These are phyloP conservation scores for Drosophila leonis DNA, from an alignment of 2,888 invertebrate species.

Conservation along the genomic window DNA sequence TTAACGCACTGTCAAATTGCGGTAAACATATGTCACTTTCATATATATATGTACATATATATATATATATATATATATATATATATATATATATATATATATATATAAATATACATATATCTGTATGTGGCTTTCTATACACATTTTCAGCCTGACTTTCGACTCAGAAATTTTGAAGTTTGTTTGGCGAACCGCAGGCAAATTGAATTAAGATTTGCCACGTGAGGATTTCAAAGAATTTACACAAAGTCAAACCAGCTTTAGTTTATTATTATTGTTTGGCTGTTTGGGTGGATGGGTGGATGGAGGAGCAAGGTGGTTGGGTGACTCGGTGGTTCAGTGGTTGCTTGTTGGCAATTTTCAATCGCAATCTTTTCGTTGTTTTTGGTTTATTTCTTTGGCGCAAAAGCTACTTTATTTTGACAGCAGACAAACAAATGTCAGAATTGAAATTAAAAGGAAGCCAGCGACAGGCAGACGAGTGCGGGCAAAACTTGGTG, in stretches of 20 bases:
- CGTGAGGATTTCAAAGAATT: slow-evolving; percentile 77
- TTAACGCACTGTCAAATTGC: slow-evolving; percentile 13
- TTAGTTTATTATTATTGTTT: slow-evolving; percentile 79
- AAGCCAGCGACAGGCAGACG: slow-evolving; percentile 60
- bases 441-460: slow-evolving; percentile 83
- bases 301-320: slow-evolving; percentile 17
- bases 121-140: background rate
- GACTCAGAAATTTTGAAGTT: slow-evolving; percentile 15
- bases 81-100: background rate
- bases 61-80: background rate
- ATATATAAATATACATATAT: background rate
- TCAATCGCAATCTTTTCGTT: slow-evolving; percentile 70
- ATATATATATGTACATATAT: background rate
- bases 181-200: slow-evolving; percentile 52
- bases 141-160: slow-evolving; percentile 32
- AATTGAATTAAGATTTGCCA: slow-evolving; percentile 81
- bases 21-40: slow-evolving; percentile 22
- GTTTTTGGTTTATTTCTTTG: slow-evolving; percentile 70
- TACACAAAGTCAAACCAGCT: slow-evolving; percentile 79
- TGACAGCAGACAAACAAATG: slow-evolving; percentile 83
- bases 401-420: slow-evolving; percentile 80
- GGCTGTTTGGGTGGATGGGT: background rate
- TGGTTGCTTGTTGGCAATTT: slow-evolving; percentile 61
- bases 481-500: slow-evolving; percentile 70
- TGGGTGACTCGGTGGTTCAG: slow-evolving; percentile 21